Evolutionary conservation across 2,888 invertebrate genomes (phyloP), one percentile per base, ranked within the genome.

Genomic region (Stomorhina lunata): DNA sequence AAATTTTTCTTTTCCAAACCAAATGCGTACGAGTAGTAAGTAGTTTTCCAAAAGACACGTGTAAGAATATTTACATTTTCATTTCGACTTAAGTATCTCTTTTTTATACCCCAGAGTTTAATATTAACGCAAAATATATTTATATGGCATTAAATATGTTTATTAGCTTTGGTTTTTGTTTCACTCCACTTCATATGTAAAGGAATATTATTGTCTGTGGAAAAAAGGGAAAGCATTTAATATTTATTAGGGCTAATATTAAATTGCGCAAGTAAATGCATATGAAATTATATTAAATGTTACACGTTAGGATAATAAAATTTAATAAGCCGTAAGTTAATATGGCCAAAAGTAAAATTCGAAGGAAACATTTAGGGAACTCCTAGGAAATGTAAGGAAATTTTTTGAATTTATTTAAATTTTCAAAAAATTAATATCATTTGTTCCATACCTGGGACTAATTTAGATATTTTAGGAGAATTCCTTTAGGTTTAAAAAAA

Each of bases 131-230:
- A 25, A 63, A 34, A 55, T 32, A 17, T 12, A 65, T 7, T n/a
- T n/a, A n/a, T n/a, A n/a, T 57, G 9, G 29, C 63, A 53, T 45
- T 77, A 78, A 55, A 48, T 65, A 78, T 71, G 61, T 71, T 78
- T 71, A 78, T 78, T 63, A 57, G 50, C 55, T 71, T 43, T 20
- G 25, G 4, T 32, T 10, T 37, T 7, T 17, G 32, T 53, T 50
- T 12, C 59, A 55, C 1, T 2, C 43, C n/a, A 4, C 32, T 1
- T n/a, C n/a, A n/a, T n/a, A n/a, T n/a, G n/a, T n/a, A n/a, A n/a
- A n/a, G n/a, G n/a, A n/a, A n/a, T n/a, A n/a, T n/a, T n/a, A n/a
- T 55, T 25, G 27, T 32, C 15, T n/a, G 6, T 3, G 20, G 12
- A 20, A 12, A 45, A 22, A n/a, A 5, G 48, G n/a, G 27, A n/a